Conservation (phyloP, 2,113 vertebrate species). For the Notarius quadriscutis region DNA sequence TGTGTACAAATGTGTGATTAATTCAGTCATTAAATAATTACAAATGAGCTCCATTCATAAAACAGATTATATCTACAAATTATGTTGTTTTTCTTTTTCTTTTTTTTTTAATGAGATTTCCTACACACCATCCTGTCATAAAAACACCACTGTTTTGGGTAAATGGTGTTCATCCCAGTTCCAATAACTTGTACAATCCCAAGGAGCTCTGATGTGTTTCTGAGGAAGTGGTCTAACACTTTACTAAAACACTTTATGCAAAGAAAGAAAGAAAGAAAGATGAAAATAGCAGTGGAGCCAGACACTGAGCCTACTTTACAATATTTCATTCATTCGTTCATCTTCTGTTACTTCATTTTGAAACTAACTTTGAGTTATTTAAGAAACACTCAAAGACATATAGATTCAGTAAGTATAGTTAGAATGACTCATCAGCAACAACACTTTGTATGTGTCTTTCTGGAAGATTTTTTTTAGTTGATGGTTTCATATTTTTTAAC, state of each 20-base stretch:
- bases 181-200: neutral
- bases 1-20: neutral
- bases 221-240: neutral
- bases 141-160: neutral
- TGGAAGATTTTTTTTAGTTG: no score
- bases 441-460: no score
- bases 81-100: neutral
- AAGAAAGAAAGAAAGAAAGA: neutral
- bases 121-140: neutral
- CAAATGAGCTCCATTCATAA: neutral
- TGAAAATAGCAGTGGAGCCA: neutral
- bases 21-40: neutral
- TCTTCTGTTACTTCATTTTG: neutral
- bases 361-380: no score
- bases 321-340: neutral
- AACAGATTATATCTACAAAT: neutral
- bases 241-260: neutral
- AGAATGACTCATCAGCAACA: no score
- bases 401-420: no score
- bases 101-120: neutral
- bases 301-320: neutral
- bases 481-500: no score
- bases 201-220: neutral
- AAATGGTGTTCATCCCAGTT: neutral
- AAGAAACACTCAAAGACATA: no score